Evolutionary conservation across 2,113 vertebrate species (phyloP), one percentile per base, ranked within the genome.

Genomic region (Eurystomus gularis): DNA sequence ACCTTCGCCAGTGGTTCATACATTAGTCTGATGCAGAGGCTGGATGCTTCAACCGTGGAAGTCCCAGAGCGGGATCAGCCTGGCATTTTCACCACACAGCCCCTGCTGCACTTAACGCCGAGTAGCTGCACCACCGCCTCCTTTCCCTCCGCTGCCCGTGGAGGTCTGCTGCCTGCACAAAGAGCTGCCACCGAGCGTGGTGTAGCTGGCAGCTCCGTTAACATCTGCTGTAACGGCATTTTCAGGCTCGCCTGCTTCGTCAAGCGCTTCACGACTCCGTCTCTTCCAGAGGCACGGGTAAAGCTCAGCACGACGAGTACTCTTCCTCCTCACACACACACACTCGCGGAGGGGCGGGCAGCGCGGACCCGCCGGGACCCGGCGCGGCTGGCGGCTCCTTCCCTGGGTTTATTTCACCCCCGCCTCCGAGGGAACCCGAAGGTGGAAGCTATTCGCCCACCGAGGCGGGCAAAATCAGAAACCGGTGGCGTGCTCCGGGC

Each of bases 1-100:
- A 52, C 0, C 1, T 6, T 9, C 26, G 12, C 9, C 51, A 48
- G 58, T 6, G 33, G 35, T 31, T 70, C 71, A 35, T 25, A 10
- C n/a, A 11, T 33, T 7, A 55, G 28, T 4, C 46, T 17, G 55
- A 80, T 24, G n/a, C 52, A 68, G 48, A 51, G 11, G 28, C 57
- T 62, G 4, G 2, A 13, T 46, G 42, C 54, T 35, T 62, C 31
- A 37, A 10, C 21, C 1, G 0, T 13, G 37, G 16, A 49, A 66
- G 33, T 20, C 33, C 33, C 35, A 12, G 23, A 44, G 68, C 29
- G 35, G 75, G 58, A 70, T 20, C 29, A 44, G 4, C 7, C 26
- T 11, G 72, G 55, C 58, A 18, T 55, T 77, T 70, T 71, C 85
- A 51, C 39, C 5, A 9, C 60, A 48, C 68, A 37, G 40, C 17